phyloP scores from a whole-genome alignment of 2,888 invertebrate genomes.

The Apodemia zela region DNA sequence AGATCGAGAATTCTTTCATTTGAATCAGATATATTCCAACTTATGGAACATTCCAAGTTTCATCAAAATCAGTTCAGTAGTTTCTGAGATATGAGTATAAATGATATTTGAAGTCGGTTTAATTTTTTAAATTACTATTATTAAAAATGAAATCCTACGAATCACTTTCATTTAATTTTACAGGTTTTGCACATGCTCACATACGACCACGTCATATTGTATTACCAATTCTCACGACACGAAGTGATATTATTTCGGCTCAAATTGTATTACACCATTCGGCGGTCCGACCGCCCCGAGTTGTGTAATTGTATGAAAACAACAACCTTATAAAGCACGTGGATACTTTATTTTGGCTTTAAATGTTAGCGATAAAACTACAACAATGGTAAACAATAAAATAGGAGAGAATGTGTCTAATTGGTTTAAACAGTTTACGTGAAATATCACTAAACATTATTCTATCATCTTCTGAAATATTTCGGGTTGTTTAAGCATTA shows the following conservation, averaged over 20 bases:
- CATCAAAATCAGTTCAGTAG: too few species aligned
- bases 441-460: too few species aligned
- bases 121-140: too few species aligned
- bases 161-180: neutral
- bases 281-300: neutral
- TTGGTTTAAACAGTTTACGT: too few species aligned
- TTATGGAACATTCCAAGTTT: too few species aligned
- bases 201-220: neutral
- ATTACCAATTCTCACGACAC: conserved; percentile 5
- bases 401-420: neutral
- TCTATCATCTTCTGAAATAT: too few species aligned
- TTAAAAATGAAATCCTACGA: neutral
- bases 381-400: neutral
- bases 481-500: too few species aligned
- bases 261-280: neutral
- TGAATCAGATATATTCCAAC: too few species aligned
- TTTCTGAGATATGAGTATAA: too few species aligned
- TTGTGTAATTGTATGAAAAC: neutral
- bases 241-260: neutral
- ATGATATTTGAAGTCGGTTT: too few species aligned
- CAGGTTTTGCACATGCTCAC: neutral
- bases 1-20: too few species aligned
- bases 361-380: too few species aligned
- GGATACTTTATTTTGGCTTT: neutral
- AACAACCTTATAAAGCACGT: neutral